Evolutionary conservation across 2,113 vertebrate genomes (phyloP).

Genomic region (Rhineura floridana): DNA sequence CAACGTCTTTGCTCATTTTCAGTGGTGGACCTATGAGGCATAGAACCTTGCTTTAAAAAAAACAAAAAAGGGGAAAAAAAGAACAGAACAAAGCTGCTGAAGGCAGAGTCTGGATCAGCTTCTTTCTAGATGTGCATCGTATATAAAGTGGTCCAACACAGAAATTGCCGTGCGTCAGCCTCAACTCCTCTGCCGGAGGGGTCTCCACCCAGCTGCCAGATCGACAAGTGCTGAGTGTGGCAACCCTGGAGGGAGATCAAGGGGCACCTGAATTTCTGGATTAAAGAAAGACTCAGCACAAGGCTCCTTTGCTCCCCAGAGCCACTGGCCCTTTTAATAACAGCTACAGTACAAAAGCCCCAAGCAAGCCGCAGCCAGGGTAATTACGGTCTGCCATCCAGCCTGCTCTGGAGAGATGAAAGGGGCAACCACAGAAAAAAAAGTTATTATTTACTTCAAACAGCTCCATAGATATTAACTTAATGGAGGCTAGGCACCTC

Average conservation of each 20-base stretch:
- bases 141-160: no score
- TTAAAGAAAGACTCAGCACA: background rate
- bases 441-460: conserved; percentile 33
- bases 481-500: background rate
- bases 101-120: no score
- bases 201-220: background rate
- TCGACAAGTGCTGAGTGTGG: background rate
- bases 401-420: background rate
- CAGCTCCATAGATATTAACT: conserved; percentile 10
- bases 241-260: background rate
- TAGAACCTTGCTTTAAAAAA: background rate
- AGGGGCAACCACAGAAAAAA: background rate
- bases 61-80: no score
- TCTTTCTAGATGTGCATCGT: background rate
- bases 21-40: background rate
- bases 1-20: background rate
- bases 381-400: conserved; percentile 7
- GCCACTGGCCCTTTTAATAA: conserved; percentile 9
- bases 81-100: background rate
- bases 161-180: background rate
- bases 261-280: background rate
- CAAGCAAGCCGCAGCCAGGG: conserved; percentile 8
- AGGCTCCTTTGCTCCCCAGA: background rate
- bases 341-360: conserved; percentile 8
- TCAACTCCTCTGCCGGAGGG: background rate